These are phyloP conservation scores for Tromatobia lineatoria DNA, from an alignment of 2,888 invertebrate genomes.

Conservation along the genomic window DNA sequence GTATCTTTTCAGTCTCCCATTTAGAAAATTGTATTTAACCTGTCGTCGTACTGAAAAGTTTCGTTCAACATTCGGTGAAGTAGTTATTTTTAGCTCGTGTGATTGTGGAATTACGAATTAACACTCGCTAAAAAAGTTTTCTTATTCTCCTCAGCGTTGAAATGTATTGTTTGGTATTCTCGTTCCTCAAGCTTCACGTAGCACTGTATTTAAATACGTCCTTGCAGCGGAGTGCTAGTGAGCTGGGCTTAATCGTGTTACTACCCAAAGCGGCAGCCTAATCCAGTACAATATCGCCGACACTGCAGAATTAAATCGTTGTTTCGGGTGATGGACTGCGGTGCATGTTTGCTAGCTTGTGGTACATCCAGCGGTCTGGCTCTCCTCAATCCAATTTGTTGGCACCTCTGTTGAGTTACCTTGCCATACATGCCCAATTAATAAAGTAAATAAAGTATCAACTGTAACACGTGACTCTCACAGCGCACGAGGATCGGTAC, in stretches of 20 bases:
- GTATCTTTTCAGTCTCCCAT: neutral
- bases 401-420: neutral
- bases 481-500: neutral
- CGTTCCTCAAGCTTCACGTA: constrained; percentile 49
- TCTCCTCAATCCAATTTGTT: constrained; percentile 48
- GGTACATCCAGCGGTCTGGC: constrained; percentile 32
- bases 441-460: constrained; percentile 50
- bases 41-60: no score
- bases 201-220: constrained; percentile 43
- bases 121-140: neutral
- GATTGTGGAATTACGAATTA: no score
- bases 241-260: constrained; percentile 62
- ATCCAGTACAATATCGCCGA: constrained; percentile 59
- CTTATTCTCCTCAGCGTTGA: neutral
- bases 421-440: constrained; percentile 2
- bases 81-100: no score
- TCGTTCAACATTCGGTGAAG: no score
- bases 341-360: constrained; percentile 24
- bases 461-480: constrained; percentile 31
- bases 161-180: neutral
- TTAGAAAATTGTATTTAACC: constrained; percentile 1
- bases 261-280: constrained; percentile 56
- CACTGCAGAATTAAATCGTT: constrained; percentile 62
- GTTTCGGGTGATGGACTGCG: constrained; percentile 47
- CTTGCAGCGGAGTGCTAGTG: constrained; percentile 27